Evolutionary conservation across 2,888 invertebrate genomes (phyloP), one percentile per base, ranked within the genome.

Genomic region (Chorisops tibialis): DNA sequence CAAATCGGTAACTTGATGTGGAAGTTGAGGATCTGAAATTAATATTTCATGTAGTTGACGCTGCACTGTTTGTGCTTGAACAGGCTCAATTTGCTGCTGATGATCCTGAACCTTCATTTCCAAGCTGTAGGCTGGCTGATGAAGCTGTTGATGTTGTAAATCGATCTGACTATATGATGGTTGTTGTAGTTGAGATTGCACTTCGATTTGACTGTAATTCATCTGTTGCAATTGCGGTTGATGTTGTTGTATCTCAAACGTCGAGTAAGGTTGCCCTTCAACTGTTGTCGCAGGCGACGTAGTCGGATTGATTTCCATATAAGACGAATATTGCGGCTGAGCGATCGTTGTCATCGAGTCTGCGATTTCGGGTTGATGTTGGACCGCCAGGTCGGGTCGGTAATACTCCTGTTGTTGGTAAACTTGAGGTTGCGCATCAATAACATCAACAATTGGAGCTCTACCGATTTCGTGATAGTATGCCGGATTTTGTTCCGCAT

Each of bases 31-130:
- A 12, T 65, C 50, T 38, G n/a, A n/a, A n/a, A n/a, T 24, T 56
- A 14, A 59, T 19, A 5, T 18, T 41, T 1, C 63, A 62, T 48
- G 62, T 14, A 48, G 39, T 38, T 63, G 47, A 30, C 18, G 68
- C 63, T 50, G 69, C 66, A 19, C 69, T 68, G 62, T 70, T 68
- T 60, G n/a, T n/a, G n/a, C 71, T 67, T 6, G 70, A 69, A 65
- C 67, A 71, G 39, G 68, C 69, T 5, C 68, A 70, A 14, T 71
- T 59, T 30, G 49, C 18, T 39, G 6, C 68, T 9, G 30, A 9
- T 30, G 30, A 30, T 30, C 30, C 5, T 5, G 7, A 30, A 37
- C 30, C 5, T 5, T 7, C 30, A 30, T 30, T 30, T 9, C 30
- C 9, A 30, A 30, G 9, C 9, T 30, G 69, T 38, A 68, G 67